These are phyloP conservation scores for Autographa gamma DNA, from an alignment of 2,888 invertebrate genomes.

Conservation along the genomic window DNA sequence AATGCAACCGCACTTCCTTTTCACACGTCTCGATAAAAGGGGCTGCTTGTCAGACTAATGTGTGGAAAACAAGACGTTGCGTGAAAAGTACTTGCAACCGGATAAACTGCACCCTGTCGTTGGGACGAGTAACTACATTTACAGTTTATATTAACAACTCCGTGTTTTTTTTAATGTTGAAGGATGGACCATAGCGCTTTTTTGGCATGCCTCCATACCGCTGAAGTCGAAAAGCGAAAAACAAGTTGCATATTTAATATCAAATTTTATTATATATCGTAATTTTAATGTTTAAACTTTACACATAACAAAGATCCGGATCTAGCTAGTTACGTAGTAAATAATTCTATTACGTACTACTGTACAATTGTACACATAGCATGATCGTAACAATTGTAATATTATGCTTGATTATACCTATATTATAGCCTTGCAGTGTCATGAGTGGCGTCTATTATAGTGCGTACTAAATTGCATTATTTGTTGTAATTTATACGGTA, in stretches of 20 bases:
- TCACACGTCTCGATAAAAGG: too few species aligned
- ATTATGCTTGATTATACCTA: background rate
- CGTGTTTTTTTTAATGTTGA: too few species aligned
- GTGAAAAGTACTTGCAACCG: background rate
- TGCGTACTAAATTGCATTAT: slow-evolving; percentile 2
- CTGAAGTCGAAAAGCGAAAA: too few species aligned
- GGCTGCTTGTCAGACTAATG: too few species aligned
- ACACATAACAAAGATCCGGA: background rate
- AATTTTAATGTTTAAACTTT: too few species aligned
- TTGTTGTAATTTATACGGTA: background rate
- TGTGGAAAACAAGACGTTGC: background rate
- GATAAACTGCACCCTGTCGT: background rate
- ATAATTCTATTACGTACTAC: slow-evolving; percentile 3
- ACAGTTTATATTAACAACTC: background rate
- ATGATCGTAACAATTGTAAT: background rate
- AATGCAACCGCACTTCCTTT: too few species aligned
- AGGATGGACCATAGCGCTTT: too few species aligned
- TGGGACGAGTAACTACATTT: background rate
- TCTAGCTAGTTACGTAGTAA: background rate
- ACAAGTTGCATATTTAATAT: too few species aligned
- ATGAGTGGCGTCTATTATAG: slow-evolving; percentile 27
- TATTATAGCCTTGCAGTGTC: slow-evolving; percentile 34
- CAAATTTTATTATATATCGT: too few species aligned
- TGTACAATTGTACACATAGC: slow-evolving; percentile 1
- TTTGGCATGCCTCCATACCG: too few species aligned